Percentiles rank a stretch among this genome's conserved stretches.
phyloP scores from a whole-genome alignment of 2,113 vertebrate species.

The Cebidichthys violaceus region DNA sequence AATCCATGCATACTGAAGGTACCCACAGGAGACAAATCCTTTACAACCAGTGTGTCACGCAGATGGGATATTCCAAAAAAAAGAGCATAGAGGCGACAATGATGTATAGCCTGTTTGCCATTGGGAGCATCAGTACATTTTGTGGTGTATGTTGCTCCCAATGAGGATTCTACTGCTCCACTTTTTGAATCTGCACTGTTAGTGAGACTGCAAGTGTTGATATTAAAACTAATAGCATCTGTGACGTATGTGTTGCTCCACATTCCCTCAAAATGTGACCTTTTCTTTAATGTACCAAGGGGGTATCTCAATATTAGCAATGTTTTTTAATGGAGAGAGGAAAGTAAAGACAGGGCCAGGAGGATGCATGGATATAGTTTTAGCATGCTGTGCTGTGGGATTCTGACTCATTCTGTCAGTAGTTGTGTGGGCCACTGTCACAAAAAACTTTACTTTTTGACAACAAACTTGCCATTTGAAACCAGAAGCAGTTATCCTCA shows the following conservation, averaged over 20 bases:
- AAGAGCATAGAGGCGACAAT: slow-evolving; percentile 52
- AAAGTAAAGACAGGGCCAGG: slow-evolving; percentile 2
- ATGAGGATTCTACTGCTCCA: slow-evolving; percentile 44
- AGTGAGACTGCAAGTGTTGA: slow-evolving; percentile 26
- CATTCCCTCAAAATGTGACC: slow-evolving; percentile 46
- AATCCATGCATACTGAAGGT: slow-evolving; percentile 20
- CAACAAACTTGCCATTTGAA: slow-evolving; percentile 46
- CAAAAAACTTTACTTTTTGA: slow-evolving; percentile 52
- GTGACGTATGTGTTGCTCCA: neutral
- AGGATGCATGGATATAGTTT: slow-evolving; percentile 1
- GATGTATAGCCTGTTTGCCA: slow-evolving; percentile 64
- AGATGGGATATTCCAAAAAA: slow-evolving; percentile 59
- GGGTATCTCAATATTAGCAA: slow-evolving; percentile 24
- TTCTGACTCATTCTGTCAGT: slow-evolving; percentile 19
- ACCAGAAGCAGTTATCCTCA: slow-evolving; percentile 43
- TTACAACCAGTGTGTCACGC: slow-evolving; percentile 26
- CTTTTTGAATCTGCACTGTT: slow-evolving; percentile 46
- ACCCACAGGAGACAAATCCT: slow-evolving; percentile 34
- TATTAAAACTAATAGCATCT: slow-evolving; percentile 42
- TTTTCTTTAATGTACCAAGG: slow-evolving; percentile 29
- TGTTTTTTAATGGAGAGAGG: slow-evolving; percentile 8
- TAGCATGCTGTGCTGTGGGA: neutral
- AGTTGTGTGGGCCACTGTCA: slow-evolving; percentile 10
- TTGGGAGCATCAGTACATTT: slow-evolving; percentile 41
- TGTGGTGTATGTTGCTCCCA: slow-evolving; percentile 35